Evolutionary conservation across 2,113 vertebrate species (phyloP).

Genomic region (Oncorhynchus nerka): DNA sequence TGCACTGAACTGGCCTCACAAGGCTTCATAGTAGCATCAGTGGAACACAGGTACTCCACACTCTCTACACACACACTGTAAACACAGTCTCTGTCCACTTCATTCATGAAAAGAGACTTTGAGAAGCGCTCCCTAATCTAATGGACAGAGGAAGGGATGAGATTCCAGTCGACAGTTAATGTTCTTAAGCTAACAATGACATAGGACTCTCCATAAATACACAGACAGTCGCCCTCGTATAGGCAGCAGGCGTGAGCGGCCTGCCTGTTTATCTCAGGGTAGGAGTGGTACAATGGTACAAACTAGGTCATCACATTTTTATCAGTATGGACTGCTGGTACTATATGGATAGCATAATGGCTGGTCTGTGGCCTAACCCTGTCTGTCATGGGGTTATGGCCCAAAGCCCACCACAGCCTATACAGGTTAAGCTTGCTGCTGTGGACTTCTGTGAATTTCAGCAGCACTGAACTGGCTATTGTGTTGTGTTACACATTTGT

Average conservation of each 20-base stretch:
- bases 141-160: conserved; percentile 6
- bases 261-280: conserved; percentile 56
- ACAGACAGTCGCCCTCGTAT: conserved; percentile 17
- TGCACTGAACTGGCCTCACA: conserved; percentile 90
- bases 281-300: conserved; percentile 66
- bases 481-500: not conserved
- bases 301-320: conserved; percentile 77
- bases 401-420: not conserved
- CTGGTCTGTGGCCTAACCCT: not conserved
- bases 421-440: not conserved
- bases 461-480: not conserved
- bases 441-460: not conserved
- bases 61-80: not conserved
- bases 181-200: conserved; percentile 15
- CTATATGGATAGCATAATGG: conserved; percentile 64
- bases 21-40: conserved; percentile 90
- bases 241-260: not conserved
- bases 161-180: conserved; percentile 16
- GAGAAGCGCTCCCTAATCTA: not conserved
- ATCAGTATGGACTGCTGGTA: conserved; percentile 52
- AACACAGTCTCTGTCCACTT: not conserved
- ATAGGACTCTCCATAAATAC: conserved; percentile 26
- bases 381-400: not conserved
- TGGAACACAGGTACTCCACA: conserved; percentile 90
- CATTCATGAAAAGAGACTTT: not conserved